A percentile compares a stretch with the other conserved stretches of the same genome.
phyloP scores from a whole-genome alignment of 2,113 vertebrate genomes.

The Castor canadensis region DNA sequence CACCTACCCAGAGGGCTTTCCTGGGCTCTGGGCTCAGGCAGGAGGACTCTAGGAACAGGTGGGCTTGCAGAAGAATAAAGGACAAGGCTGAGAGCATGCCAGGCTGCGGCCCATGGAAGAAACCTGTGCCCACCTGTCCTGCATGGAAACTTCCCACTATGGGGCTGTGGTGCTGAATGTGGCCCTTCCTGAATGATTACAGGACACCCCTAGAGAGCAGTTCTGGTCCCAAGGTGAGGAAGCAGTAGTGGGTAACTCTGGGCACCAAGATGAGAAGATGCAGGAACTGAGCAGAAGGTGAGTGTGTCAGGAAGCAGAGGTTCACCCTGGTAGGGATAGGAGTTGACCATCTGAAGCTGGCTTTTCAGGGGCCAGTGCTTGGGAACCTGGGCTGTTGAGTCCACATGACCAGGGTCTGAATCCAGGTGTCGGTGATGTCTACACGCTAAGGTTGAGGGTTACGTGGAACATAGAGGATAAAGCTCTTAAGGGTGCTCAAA shows the following conservation, averaged over 20 bases:
- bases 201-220: background rate
- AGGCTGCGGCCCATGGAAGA: background rate
- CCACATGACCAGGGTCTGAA: background rate
- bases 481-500: background rate
- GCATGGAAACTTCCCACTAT: background rate
- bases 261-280: background rate
- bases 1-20: background rate
- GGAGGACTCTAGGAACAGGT: background rate
- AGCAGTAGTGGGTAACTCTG: background rate
- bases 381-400: background rate
- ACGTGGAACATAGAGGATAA: fast-evolving
- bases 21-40: background rate
- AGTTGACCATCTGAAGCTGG: background rate
- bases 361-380: background rate
- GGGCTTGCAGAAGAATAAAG: background rate
- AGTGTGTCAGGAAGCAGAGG: background rate
- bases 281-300: background rate
- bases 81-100: background rate
- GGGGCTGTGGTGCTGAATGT: background rate
- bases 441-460: background rate
- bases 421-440: background rate
- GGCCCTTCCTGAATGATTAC: background rate
- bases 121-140: background rate
- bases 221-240: background rate
- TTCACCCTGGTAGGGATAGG: background rate